These are phyloP conservation scores for Bos javanicus DNA, from an alignment of 2,113 vertebrate genomes.

Conservation along the genomic window DNA sequence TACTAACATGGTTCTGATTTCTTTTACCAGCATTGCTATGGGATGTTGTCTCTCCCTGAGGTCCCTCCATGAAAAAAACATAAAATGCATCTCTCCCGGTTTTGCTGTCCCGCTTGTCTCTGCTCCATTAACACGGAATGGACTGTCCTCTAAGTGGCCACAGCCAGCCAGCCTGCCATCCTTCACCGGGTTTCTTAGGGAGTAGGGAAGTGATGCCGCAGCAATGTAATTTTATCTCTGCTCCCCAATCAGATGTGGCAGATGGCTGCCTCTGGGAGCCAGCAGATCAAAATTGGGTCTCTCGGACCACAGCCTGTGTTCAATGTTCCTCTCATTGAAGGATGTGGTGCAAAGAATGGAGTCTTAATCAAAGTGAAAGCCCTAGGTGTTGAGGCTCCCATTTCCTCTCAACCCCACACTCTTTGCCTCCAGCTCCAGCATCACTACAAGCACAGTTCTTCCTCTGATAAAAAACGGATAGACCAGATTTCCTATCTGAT, in stretches of 20 bases:
- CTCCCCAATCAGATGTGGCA: background rate
- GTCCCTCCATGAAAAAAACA: background rate
- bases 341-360: background rate
- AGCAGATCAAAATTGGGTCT: background rate
- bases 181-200: background rate
- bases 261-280: slow-evolving; percentile 1
- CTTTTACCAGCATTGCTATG: background rate
- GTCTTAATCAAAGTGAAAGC: background rate
- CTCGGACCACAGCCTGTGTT: background rate
- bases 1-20: background rate
- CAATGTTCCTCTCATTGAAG: background rate
- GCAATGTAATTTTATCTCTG: background rate
- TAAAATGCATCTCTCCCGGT: background rate
- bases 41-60: background rate
- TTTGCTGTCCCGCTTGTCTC: background rate
- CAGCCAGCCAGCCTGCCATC: background rate
- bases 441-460: background rate
- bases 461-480: background rate
- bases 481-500: background rate
- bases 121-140: background rate
- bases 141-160: background rate
- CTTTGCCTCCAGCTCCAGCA: background rate
- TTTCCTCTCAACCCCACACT: background rate
- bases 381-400: background rate
- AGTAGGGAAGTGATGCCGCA: background rate